phyloP scores from a whole-genome alignment of 1,140 invertebrate species.

The Apocrypta bakeri region DNA sequence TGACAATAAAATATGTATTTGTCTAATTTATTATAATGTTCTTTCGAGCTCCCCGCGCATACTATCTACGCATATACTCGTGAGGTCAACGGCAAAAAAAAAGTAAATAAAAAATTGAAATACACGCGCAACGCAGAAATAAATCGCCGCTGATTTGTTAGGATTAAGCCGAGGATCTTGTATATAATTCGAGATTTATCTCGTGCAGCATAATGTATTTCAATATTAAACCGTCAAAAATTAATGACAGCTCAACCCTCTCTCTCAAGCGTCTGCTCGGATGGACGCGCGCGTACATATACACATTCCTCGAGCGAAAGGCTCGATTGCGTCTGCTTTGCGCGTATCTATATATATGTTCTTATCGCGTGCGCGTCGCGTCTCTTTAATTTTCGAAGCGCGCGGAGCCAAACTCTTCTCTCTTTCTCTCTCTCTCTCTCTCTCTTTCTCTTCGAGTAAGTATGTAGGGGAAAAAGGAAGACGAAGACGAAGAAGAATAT shows the following conservation, averaged over 20 bases:
- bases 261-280: neutral
- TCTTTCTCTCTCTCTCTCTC: neutral
- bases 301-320: too few species aligned
- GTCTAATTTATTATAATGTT: too few species aligned
- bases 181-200: neutral
- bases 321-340: conserved; percentile 3
- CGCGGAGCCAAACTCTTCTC: neutral
- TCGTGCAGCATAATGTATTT: neutral
- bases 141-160: neutral
- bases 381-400: conserved; percentile 44
- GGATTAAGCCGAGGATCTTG: neutral
- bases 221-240: neutral
- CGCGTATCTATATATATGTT: conserved; percentile 33
- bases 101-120: neutral
- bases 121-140: neutral
- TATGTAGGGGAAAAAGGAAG: neutral
- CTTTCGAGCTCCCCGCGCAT: too few species aligned
- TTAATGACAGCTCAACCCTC: neutral
- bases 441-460: neutral
- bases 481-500: conserved; percentile 10
- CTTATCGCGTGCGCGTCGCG: conserved; percentile 19
- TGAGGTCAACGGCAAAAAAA: too few species aligned
- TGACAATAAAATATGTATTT: too few species aligned
- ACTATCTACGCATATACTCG: too few species aligned
- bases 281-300: too few species aligned